Percentiles rank a stretch among this genome's conserved stretches.
Conservation (phyloP, 2,797 vertebrate species). For the Synaphobranchus kaupii region DNA sequence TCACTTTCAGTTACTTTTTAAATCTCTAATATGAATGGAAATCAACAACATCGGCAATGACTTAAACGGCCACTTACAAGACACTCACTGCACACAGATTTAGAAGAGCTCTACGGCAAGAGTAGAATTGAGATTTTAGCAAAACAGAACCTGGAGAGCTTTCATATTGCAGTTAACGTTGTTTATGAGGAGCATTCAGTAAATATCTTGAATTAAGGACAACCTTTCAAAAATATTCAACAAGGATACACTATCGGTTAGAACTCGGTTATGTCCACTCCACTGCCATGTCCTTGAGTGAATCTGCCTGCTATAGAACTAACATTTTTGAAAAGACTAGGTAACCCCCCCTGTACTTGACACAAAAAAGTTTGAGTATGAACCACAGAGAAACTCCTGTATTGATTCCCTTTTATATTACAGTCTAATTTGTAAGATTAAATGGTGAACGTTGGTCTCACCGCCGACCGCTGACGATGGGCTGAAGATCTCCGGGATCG, state of each 20-base stretch:
- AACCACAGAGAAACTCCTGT: not conserved
- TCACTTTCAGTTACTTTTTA: not conserved
- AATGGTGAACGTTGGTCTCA: conserved; percentile 64
- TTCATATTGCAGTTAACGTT: not conserved
- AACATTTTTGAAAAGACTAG: not conserved
- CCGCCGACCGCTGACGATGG: conserved; percentile 89
- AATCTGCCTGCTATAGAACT: not conserved
- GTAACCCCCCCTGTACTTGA: not conserved
- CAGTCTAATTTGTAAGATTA: not conserved
- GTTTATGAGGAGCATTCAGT: not conserved
- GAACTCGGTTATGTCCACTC: too few relatives aligned
- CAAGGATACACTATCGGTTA: not conserved
- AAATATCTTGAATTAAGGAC: not conserved
- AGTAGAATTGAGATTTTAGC: not conserved
- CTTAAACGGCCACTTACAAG: not conserved
- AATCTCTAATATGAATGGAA: not conserved
- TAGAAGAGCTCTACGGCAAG: not conserved
- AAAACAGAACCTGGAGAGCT: not conserved
- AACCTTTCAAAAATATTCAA: not conserved
- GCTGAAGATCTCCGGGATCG: conserved; percentile 79
- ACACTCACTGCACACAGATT: not conserved
- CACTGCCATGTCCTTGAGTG: too few relatives aligned
- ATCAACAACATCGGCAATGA: not conserved
- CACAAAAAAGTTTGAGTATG: not conserved
- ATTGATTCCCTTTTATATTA: not conserved